Base-by-base conservation (phyloP, 23 tunicate species). In the Trididemnum miniatum region DNA sequence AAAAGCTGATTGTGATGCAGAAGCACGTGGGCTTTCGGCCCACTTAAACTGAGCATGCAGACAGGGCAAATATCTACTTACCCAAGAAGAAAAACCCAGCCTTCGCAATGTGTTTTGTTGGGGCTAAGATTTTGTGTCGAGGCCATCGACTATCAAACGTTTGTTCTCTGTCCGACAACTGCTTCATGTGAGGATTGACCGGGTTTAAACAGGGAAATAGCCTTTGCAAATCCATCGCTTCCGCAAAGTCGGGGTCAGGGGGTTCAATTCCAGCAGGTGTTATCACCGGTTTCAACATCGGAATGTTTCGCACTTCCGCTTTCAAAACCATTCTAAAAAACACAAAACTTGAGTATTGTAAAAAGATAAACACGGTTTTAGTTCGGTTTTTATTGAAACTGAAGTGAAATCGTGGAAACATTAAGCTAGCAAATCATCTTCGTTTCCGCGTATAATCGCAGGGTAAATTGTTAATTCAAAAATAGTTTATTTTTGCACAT, bases 61-160 rank as follows among this genome's bases (percentile, higher is more conserved):
- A n/a, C n/a, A n/a, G n/a, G n/a, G n/a, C n/a, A n/a, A n/a, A n/a
- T n/a, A n/a, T n/a, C n/a, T n/a, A n/a, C 33, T 77, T 26, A 77
- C 82, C 82, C 25, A 77, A 57, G 40, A 51, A 77, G 31, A 26
- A 77, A 25, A 77, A 77, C 12, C 82, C 82, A 52, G 82, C 82
- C 54, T 54, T 77, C 2, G 82, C 82, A 2, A 77, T 77, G 7
- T 51, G 82, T 29, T 54, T 5, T 2, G 4, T 28, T 3, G 82
- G 1, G 1, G 82, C 82, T 2, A 5, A 3, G 25, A 77, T 28
- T 54, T 31, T 77, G 27, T 52, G 22, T 12, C 66, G 4, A 2
- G 82, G 82, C 82, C 82, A 77, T 4, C 82, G 22, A 27, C 1
- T 3, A 77, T 77, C 67, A 31, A 77, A 77, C 5, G 82, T 52